Percentiles rank a stretch among this genome's conserved stretches.
Evolutionary conservation across 2,113 vertebrate species (phyloP).

Genomic region (Siphamia tubifer): DNA sequence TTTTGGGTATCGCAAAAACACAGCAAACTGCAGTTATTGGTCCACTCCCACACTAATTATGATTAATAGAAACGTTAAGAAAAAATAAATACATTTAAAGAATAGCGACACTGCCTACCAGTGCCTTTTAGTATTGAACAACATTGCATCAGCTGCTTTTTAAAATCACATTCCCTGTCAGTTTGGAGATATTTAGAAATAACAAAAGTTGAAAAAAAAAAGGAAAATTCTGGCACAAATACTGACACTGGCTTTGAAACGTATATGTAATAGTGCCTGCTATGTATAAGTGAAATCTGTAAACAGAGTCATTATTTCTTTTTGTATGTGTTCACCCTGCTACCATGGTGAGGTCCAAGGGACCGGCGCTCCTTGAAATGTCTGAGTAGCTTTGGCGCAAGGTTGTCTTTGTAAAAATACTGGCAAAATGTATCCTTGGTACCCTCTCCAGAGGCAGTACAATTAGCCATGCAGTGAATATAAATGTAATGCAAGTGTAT

Average conservation of each 20-base stretch:
- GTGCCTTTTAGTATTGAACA: slow-evolving; percentile 8
- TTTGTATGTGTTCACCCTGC: neutral
- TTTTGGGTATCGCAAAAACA: slow-evolving; percentile 41
- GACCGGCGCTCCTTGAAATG: slow-evolving; percentile 5
- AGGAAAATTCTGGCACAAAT: neutral
- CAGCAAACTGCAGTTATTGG: slow-evolving; percentile 36
- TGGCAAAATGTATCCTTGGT: slow-evolving; percentile 2
- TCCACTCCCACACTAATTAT: slow-evolving; percentile 39
- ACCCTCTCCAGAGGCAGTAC: slow-evolving; percentile 8
- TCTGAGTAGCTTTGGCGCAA: neutral
- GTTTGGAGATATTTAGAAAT: neutral
- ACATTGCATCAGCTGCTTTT: slow-evolving; percentile 10
- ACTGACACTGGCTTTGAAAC: neutral
- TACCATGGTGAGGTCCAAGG: neutral
- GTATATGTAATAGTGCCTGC: neutral
- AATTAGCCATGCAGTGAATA: slow-evolving; percentile 7
- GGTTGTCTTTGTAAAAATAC: slow-evolving; percentile 5
- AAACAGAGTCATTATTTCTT: slow-evolving; percentile 10
- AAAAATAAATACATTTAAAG: neutral
- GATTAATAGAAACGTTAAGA: slow-evolving; percentile 49
- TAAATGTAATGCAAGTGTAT: neutral
- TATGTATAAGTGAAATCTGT: neutral
- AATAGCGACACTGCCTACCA: slow-evolving; percentile 11
- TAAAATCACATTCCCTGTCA: neutral
- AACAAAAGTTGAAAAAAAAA: neutral